Conservation (phyloP, 2,113 vertebrate species). For the Rhinolophus ferrumequinum region DNA sequence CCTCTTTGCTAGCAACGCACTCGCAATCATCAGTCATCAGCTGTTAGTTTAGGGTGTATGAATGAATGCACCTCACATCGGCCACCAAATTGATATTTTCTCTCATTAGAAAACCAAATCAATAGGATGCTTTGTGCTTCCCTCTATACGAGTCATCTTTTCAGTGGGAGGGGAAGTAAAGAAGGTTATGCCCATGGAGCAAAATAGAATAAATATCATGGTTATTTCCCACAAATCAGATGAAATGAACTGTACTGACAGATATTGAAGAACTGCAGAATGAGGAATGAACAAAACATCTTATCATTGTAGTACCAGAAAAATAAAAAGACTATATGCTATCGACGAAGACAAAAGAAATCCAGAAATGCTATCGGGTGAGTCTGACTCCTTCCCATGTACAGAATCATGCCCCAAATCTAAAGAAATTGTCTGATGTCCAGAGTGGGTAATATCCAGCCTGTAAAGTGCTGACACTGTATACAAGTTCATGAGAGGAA, state of each 20-base stretch:
- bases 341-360: not conserved
- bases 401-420: not conserved
- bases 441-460: not conserved
- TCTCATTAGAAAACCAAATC: slow-evolving; percentile 53
- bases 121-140: not conserved
- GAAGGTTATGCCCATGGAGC: not conserved
- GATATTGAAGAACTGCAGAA: not conserved
- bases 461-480: not conserved
- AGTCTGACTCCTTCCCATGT: not conserved
- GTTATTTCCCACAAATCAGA: not conserved
- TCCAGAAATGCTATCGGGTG: not conserved
- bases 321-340: not conserved
- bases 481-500: not conserved
- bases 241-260: not conserved
- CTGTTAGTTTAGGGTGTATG: not conserved
- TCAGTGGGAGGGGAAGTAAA: not conserved
- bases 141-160: not conserved
- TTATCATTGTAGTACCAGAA: not conserved
- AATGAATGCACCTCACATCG: not conserved
- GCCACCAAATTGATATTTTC: not conserved
- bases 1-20: not conserved
- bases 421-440: not conserved
- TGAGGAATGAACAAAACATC: not conserved
- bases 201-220: slow-evolving; percentile 29
- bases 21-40: not conserved